phyloP scores from a whole-genome alignment of 2,797 vertebrate genomes.

The Dicrostonyx torquatus region DNA sequence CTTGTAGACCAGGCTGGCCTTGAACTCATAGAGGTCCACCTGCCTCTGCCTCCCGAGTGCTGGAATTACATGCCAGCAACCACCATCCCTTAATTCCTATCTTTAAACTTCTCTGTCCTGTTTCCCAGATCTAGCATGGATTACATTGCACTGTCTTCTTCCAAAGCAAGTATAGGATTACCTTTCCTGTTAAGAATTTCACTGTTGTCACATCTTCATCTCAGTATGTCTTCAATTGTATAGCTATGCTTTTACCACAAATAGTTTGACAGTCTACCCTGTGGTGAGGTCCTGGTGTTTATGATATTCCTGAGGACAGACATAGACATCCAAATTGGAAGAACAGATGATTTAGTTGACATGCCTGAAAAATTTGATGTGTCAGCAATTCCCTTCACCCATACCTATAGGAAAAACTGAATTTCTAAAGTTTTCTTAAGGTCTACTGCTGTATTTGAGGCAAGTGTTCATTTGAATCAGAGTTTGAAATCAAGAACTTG shows the following conservation, averaged over 20 bases:
- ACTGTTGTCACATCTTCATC: background rate
- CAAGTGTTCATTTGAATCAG: constrained; percentile 48
- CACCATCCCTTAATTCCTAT: background rate
- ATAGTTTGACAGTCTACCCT: constrained; percentile 11
- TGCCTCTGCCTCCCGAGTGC: too few species aligned
- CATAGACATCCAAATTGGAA: constrained; percentile 24
- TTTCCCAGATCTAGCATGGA: background rate
- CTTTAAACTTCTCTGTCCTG: background rate
- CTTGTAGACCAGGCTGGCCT: too few species aligned
- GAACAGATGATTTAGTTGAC: background rate
- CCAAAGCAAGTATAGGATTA: background rate
- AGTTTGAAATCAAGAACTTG: constrained; percentile 38
- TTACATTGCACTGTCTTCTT: background rate
- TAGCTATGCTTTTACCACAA: background rate
- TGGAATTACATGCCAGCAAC: too few species aligned
- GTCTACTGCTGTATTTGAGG: background rate
- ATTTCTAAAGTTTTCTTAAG: constrained; percentile 44
- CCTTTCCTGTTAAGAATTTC: constrained; percentile 23
- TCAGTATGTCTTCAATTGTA: constrained; percentile 14
- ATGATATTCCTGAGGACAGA: constrained; percentile 1
- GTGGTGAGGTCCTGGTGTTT: constrained; percentile 15
- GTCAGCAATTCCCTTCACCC: constrained; percentile 22
- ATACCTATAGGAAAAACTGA: background rate
- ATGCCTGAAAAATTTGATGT: constrained; percentile 40
- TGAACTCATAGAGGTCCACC: too few species aligned